A percentile compares a stretch with the other conserved stretches of the same genome.
These are phyloP conservation scores for Herpailurus yagouaroundi DNA, from an alignment of 2,113 vertebrate species.

Conservation along the genomic window DNA sequence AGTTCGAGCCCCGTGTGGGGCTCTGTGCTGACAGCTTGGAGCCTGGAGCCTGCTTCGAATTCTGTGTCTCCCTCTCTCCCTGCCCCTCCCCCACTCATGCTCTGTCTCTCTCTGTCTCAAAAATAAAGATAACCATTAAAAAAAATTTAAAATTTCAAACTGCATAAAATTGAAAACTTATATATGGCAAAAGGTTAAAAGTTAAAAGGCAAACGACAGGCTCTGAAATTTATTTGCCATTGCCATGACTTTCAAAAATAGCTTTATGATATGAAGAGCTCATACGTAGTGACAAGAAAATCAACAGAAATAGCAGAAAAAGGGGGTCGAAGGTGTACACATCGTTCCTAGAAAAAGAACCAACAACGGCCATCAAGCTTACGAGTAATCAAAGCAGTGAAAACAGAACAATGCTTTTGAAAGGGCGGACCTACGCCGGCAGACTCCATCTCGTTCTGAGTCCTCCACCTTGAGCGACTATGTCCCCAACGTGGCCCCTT, in stretches of 20 bases:
- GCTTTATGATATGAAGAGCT: constrained; percentile 4
- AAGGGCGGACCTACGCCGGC: too few relatives aligned
- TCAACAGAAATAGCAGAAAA: not conserved
- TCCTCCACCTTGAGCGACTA: too few relatives aligned
- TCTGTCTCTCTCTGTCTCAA: too few relatives aligned
- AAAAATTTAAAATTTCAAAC: not conserved
- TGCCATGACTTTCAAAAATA: not conserved
- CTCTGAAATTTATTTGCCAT: constrained; percentile 16
- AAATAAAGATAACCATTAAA: too few relatives aligned
- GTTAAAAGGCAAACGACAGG: not conserved
- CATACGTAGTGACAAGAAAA: not conserved
- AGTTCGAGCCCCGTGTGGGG: too few relatives aligned
- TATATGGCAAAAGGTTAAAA: not conserved
- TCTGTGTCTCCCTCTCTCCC: too few relatives aligned
- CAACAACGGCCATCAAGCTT: not conserved
- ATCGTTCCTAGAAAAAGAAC: not conserved
- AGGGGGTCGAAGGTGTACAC: not conserved
- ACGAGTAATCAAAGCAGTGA: not conserved
- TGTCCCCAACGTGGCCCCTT: too few relatives aligned
- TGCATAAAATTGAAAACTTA: not conserved
- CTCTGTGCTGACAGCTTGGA: too few relatives aligned
- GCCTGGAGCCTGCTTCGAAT: too few relatives aligned
- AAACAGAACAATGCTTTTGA: not conserved
- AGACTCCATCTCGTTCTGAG: too few relatives aligned
- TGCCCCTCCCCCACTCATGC: too few relatives aligned